A percentile compares a stretch with the other conserved stretches of the same genome.
phyloP scores from a whole-genome alignment of 2,797 vertebrate genomes.

The Nyctibius grandis region DNA sequence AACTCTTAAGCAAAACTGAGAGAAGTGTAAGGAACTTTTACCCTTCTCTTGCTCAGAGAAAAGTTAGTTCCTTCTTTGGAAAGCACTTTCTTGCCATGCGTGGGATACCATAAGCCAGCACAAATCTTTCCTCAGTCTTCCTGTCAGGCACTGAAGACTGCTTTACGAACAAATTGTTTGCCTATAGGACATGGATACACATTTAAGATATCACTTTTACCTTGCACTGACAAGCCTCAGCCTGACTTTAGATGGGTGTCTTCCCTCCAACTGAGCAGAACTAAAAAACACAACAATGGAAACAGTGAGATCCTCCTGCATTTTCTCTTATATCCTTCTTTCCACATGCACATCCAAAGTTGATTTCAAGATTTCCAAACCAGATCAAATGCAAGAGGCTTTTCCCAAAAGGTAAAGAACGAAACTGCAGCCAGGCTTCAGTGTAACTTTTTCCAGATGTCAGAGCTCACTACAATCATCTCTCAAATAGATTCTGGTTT shows the following conservation, averaged over 20 bases:
- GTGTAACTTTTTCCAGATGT: slow-evolving; percentile 22
- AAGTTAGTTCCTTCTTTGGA: background rate
- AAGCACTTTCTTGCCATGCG: background rate
- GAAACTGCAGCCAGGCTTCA: background rate
- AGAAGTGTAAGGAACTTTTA: background rate
- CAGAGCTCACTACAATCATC: background rate
- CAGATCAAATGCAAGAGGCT: slow-evolving; percentile 8
- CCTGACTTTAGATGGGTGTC: background rate
- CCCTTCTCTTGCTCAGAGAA: background rate
- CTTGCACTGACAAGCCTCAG: background rate
- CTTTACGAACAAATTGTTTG: background rate
- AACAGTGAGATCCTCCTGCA: background rate
- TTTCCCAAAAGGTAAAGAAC: slow-evolving; percentile 34
- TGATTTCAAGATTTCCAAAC: background rate
- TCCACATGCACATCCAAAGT: background rate
- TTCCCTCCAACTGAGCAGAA: background rate
- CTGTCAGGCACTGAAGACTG: background rate
- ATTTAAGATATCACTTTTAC: background rate
- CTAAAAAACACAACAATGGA: background rate
- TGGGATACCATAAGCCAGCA: background rate
- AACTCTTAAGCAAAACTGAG: background rate
- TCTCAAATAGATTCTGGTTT: background rate
- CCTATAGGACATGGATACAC: background rate
- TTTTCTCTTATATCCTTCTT: slow-evolving; percentile 5
- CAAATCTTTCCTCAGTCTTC: background rate